Percentiles rank a stretch among this genome's conserved stretches.
These are phyloP conservation scores for Cyprinodon brontotheroides DNA, from an alignment of 2,113 vertebrate species.

Conservation along the genomic window DNA sequence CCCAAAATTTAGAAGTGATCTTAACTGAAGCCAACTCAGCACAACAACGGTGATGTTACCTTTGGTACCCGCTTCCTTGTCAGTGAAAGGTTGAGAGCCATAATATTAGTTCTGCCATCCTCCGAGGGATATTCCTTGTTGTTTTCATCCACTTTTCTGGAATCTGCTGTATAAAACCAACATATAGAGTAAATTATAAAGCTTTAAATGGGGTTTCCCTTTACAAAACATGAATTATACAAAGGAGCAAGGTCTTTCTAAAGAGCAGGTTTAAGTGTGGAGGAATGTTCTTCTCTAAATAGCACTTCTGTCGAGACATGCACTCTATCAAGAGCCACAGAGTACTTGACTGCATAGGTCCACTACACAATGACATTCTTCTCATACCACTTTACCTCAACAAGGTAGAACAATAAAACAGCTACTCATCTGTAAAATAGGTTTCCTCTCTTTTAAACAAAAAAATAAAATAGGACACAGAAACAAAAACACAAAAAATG, in stretches of 20 bases:
- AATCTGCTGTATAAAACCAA: conserved; percentile 65
- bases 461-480: conserved; percentile 3
- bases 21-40: neutral
- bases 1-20: neutral
- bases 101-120: conserved; percentile 82
- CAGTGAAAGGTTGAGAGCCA: conserved; percentile 85
- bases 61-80: conserved; percentile 93
- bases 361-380: conserved; percentile 52
- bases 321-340: conserved; percentile 12
- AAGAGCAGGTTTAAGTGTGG: neutral
- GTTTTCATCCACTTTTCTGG: conserved; percentile 83
- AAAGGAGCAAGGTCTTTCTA: neutral
- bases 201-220: conserved; percentile 7
- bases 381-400: conserved; percentile 37
- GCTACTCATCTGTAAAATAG: neutral
- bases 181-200: conserved; percentile 17
- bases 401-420: conserved; percentile 28
- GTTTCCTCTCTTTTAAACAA: neutral
- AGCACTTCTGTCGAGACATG: conserved; percentile 17
- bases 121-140: conserved; percentile 77
- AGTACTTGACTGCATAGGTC: conserved; percentile 17
- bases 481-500: neutral
- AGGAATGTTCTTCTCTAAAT: conserved; percentile 7
- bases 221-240: neutral
- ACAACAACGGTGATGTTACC: conserved; percentile 71